A percentile compares a stretch with the other conserved stretches of the same genome.
These are phyloP conservation scores for Carapus acus DNA, from an alignment of 2,797 vertebrate genomes.

Conservation along the genomic window DNA sequence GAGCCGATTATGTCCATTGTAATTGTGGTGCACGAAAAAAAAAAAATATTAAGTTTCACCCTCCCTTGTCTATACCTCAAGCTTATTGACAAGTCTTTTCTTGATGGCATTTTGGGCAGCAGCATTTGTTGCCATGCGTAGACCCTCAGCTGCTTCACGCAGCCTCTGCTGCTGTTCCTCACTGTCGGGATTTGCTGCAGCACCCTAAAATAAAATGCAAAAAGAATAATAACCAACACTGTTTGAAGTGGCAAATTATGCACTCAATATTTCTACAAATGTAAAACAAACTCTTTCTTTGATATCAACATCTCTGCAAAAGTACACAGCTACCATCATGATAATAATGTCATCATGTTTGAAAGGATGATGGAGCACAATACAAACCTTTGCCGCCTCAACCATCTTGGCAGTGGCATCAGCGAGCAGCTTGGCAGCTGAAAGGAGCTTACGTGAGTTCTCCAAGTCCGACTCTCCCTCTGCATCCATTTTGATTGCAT, in stretches of 20 bases:
- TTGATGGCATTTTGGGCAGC: conserved; percentile 98
- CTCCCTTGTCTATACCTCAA: conserved; percentile 76
- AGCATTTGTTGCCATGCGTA: conserved; percentile 93
- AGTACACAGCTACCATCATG: too few relatives aligned
- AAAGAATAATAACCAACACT: too few relatives aligned
- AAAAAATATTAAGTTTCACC: too few relatives aligned
- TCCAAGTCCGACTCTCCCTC: conserved; percentile 93
- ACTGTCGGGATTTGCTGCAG: conserved; percentile 92
- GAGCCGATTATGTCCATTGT: too few relatives aligned
- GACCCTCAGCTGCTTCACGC: conserved; percentile 91
- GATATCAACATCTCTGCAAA: too few relatives aligned
- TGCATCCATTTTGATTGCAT: conserved; percentile 94
- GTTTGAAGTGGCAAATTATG: too few relatives aligned
- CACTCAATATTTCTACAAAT: too few relatives aligned
- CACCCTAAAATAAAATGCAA: conserved; percentile 73
- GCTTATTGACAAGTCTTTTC: conserved; percentile 92
- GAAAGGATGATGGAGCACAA: too few relatives aligned
- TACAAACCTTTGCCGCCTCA: conserved; percentile 90
- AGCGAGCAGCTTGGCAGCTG: conserved; percentile 91
- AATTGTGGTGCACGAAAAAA: too few relatives aligned
- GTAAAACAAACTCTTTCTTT: too few relatives aligned
- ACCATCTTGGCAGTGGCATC: conserved; percentile 98
- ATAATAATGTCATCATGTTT: too few relatives aligned
- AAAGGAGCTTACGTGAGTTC: conserved; percentile 94
- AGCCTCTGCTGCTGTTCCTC: conserved; percentile 96